phyloP scores from a whole-genome alignment of 2,797 vertebrate species.

The Varecia variegata region DNA sequence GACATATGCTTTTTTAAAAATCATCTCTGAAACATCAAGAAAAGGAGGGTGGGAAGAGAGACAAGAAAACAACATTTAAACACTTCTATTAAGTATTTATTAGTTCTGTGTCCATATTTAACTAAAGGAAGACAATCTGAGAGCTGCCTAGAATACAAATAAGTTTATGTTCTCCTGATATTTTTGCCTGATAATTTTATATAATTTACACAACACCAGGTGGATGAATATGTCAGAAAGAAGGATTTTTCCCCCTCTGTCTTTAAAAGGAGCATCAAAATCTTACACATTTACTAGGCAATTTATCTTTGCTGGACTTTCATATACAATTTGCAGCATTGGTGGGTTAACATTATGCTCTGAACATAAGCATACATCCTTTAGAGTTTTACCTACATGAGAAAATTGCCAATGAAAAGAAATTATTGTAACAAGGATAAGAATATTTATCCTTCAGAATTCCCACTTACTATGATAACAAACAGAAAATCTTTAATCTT shows the following conservation, averaged over 20 bases:
- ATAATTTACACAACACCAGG: background rate
- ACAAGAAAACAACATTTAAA: background rate
- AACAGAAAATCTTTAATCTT: background rate
- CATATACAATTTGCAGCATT: background rate
- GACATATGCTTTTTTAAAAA: background rate
- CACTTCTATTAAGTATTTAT: background rate
- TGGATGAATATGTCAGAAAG: background rate
- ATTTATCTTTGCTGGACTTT: background rate
- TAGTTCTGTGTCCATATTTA: constrained; percentile 19
- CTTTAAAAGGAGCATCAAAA: background rate
- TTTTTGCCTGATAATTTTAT: background rate
- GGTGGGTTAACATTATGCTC: background rate
- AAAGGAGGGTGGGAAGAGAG: background rate
- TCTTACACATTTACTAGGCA: background rate
- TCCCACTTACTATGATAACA: background rate
- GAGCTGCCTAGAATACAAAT: background rate
- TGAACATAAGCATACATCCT: background rate
- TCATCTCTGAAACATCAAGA: background rate
- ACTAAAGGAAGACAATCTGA: background rate
- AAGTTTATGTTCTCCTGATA: background rate
- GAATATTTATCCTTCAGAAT: background rate
- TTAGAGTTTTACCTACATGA: background rate
- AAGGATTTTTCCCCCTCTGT: background rate
- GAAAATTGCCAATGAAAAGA: constrained; percentile 16
- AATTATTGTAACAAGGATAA: background rate